Evolutionary conservation across 2,113 vertebrate species (phyloP).

Genomic region (Panthera uncia): DNA sequence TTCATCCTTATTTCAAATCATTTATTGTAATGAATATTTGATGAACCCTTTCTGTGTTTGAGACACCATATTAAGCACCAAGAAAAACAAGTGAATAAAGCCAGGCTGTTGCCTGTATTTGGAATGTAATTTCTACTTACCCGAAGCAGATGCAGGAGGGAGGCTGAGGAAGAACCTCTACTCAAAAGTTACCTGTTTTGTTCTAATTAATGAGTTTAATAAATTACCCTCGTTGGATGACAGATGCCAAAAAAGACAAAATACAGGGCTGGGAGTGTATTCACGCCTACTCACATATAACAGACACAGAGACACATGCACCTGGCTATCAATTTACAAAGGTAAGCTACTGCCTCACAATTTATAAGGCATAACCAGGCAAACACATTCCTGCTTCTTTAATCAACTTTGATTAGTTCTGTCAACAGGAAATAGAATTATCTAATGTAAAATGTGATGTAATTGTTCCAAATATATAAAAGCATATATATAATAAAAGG

Average conservation of each 20-base stretch:
- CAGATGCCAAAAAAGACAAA: constrained; percentile 24
- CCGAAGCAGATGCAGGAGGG: neutral
- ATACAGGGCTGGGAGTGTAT: neutral
- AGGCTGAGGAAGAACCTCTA: neutral
- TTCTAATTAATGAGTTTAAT: constrained; percentile 46
- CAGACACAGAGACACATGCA: neutral
- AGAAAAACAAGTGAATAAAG: neutral
- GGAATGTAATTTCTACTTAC: neutral
- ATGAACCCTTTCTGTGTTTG: neutral
- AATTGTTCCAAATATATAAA: neutral
- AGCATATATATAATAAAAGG: neutral
- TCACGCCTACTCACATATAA: neutral
- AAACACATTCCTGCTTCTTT: neutral
- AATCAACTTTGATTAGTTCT: neutral
- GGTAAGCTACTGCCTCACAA: neutral
- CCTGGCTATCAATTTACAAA: neutral
- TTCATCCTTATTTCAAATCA: neutral
- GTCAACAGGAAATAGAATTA: neutral
- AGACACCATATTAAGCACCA: neutral
- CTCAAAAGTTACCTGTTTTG: neutral
- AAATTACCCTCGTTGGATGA: neutral
- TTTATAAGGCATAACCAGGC: neutral
- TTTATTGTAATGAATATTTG: neutral
- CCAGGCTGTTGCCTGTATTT: neutral
- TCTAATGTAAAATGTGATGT: neutral